Base-by-base conservation (phyloP, 2,888 invertebrate species). In the Eristalis intricaria region DNA sequence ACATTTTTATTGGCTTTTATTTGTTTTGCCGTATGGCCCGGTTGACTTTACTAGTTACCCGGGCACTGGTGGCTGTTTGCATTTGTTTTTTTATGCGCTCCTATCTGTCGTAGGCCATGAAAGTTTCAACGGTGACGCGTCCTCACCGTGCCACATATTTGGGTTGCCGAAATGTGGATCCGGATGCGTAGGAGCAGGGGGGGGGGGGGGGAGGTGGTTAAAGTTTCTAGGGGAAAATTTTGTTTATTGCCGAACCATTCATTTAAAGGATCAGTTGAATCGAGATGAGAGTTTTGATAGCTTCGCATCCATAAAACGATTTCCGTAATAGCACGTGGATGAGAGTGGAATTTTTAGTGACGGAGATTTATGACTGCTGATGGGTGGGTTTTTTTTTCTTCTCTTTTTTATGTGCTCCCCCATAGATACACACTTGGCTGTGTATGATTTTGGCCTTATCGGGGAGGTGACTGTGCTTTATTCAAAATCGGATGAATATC, bases 221-320 rank as follows among this genome's bases (percentile, higher is more conserved):
- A 64, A 65, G 56, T 82, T 77, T 66, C 32, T 65, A 74, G 35
- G n/a, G 40, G 26, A 26, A 81, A 70, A 65, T 78, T 63, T 78
- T 43, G 38, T 58, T 77, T 65, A 86, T 74, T 60, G 50, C 56
- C 69, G 22, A 66, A 69, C 23, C 50, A 69, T 77, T 77, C 11
- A 69, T 71, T 73, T 73, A 15, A 60, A 69, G 60, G 73, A 85
- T 81, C 81, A 73, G 58, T 56, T 60, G 64, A 66, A 56, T 75
- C 73, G 22, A 74, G 77, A 56, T 26, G 50, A 74, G 69, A 81
- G 77, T 85, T 85, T 85, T 85, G 81, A 85, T 85, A 74, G 69
- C 40, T 70, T 81, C n/a, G n/a, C 68, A 58, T 68, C 81, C 50
- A 81, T 81, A 75, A 75, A 75, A 63, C 81, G 68, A 81, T 81